phyloP scores from a whole-genome alignment of 1,140 invertebrate species.

The Aphelenchoides avenae region DNA sequence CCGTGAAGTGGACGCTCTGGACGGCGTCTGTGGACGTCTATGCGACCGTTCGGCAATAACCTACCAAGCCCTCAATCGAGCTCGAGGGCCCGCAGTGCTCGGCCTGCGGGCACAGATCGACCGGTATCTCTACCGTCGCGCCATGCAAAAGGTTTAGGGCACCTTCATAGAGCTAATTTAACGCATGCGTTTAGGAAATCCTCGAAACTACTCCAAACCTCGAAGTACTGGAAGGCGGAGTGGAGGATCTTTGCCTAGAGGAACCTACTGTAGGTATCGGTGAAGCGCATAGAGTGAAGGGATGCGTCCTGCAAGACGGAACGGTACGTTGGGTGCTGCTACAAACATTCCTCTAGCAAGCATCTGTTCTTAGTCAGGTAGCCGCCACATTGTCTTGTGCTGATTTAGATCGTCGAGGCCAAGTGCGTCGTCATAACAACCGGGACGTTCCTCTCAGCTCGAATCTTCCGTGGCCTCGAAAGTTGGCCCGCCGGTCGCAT shows the following conservation, averaged over 20 bases:
- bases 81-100: slow-evolving; percentile 80
- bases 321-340: too few relatives aligned
- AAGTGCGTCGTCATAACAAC: slow-evolving; percentile 79
- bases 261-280: slow-evolving; percentile 60
- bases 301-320: slow-evolving; percentile 33
- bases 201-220: slow-evolving; percentile 67
- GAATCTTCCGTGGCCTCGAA: slow-evolving; percentile 80
- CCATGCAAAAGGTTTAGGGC: slow-evolving; percentile 73
- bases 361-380: too few relatives aligned
- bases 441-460: slow-evolving; percentile 83
- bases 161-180: not conserved
- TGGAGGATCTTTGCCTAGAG: slow-evolving; percentile 76
- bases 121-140: slow-evolving; percentile 73
- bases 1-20: slow-evolving; percentile 83
- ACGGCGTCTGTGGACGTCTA: slow-evolving; percentile 77
- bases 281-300: slow-evolving; percentile 35
- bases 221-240: slow-evolving; percentile 70
- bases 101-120: slow-evolving; percentile 86
- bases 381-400: too few relatives aligned
- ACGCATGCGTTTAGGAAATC: slow-evolving; percentile 41
- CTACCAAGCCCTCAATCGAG: slow-evolving; percentile 71
- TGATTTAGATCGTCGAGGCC: slow-evolving; percentile 56
- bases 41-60: slow-evolving; percentile 69
- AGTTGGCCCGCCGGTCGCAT: slow-evolving; percentile 76
- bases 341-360: too few relatives aligned